Conservation (phyloP, 2,888 invertebrate genomes). For the Zaprionus lineosus region DNA sequence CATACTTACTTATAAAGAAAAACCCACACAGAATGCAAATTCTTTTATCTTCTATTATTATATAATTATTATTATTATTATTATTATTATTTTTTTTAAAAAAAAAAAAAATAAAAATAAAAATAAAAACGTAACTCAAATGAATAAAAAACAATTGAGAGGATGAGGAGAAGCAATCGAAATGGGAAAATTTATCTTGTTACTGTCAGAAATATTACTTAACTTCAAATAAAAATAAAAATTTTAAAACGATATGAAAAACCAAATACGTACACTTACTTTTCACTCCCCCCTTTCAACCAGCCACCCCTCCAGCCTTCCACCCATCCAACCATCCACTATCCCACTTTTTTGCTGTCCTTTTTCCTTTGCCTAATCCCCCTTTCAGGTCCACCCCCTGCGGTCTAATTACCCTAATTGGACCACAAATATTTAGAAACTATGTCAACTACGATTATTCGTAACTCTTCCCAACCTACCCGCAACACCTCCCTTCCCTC, state of each 20-base stretch:
- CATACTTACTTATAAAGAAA: slow-evolving; percentile 26
- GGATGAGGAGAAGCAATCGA: slow-evolving; percentile 18
- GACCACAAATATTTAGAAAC: no score
- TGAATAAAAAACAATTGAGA: not conserved
- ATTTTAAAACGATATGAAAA: slow-evolving; percentile 64
- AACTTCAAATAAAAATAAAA: slow-evolving; percentile 78
- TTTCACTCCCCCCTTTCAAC: no score
- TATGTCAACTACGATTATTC: no score
- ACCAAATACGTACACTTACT: slow-evolving; percentile 10
- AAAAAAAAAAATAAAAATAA: slow-evolving; percentile 19
- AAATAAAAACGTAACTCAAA: slow-evolving; percentile 2
- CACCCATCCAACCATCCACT: no score
- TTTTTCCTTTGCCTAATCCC: no score
- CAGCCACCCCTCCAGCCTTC: no score
- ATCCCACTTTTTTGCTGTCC: no score
- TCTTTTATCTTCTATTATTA: slow-evolving; percentile 44
- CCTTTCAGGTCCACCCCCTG: no score
- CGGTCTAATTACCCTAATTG: no score
- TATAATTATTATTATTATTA: not conserved
- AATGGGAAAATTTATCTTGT: slow-evolving; percentile 70
- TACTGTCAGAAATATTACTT: slow-evolving; percentile 77
- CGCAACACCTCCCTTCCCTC: no score
- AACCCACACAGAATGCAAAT: slow-evolving; percentile 22
- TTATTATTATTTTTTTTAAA: slow-evolving; percentile 36
- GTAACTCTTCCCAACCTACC: no score